Percentiles rank a stretch among this genome's conserved stretches.
Conservation (phyloP, 1,140 invertebrate genomes). For the Epicauta chinensis region DNA sequence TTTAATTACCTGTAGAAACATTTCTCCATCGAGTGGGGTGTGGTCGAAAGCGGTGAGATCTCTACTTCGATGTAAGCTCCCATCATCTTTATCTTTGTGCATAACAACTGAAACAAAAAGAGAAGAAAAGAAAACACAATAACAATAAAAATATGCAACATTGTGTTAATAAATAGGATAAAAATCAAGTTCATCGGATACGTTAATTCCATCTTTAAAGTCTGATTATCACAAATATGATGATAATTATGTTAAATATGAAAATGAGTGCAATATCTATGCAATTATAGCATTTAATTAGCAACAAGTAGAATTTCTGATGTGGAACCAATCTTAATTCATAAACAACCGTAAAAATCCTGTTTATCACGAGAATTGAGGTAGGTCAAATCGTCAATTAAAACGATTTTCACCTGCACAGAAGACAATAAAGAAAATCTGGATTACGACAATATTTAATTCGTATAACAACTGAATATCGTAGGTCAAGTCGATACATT, state of each 20-base stretch:
- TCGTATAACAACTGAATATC: no score
- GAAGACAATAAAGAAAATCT: no score
- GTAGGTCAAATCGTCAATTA: no score
- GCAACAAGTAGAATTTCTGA: slow-evolving; percentile 3
- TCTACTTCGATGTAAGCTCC: slow-evolving; percentile 59
- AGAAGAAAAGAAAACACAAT: slow-evolving; percentile 15
- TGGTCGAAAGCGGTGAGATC: slow-evolving; percentile 81
- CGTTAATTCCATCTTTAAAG: neutral
- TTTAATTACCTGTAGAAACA: slow-evolving; percentile 82
- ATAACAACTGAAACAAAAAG: slow-evolving; percentile 76
- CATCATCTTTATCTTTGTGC: slow-evolving; percentile 85
- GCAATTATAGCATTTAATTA: slow-evolving; percentile 19
- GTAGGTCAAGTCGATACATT: no score
- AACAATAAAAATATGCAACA: no score
- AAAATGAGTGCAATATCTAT: slow-evolving; percentile 17
- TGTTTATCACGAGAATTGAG: no score
- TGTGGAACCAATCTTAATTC: slow-evolving; percentile 9
- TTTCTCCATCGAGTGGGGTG: slow-evolving; percentile 84
- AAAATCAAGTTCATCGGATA: no score
- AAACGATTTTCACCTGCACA: no score
- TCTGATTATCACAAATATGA: slow-evolving; percentile 8
- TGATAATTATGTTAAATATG: neutral
- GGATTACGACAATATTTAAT: no score
- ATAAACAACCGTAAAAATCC: slow-evolving; percentile 18
- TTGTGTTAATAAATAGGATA: no score